Evolutionary conservation across 2,113 vertebrate species (phyloP), one percentile per base, ranked within the genome.

Genomic region (Gobiocypris rarus): DNA sequence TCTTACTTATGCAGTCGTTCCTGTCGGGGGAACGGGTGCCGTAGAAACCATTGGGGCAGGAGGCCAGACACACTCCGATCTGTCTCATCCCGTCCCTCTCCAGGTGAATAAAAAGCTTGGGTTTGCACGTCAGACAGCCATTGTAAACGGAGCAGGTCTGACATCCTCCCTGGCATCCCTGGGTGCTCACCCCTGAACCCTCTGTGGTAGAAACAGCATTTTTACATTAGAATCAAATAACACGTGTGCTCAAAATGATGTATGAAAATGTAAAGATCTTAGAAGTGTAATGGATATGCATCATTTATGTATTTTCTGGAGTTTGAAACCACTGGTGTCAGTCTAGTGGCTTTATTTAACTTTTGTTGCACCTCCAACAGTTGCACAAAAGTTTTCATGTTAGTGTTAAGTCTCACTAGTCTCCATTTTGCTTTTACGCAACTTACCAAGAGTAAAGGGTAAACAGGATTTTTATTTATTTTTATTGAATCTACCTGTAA

Each of bases 1-100:
- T 94, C 97, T 97, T 97, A 99, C 98, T 98, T 92, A 95, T 97
- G 93, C 98, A 99, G 83, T 96, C 97, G 93, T 97, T 99, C 94
- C 96, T 96, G 93, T 98, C 97, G 4, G 96, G 97, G 80, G 96
- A 96, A 89, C 98, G 96, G 67, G 95, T 97, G 93, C 96, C 98
- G 11, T 97, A 98, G 93, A 97, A 98, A 89, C 98, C 97, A 0
- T 93, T 96, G 65, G 97, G 98, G 92, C 98, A 99, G 6, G 97
- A 98, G 88, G 97, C 95, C 92, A 98, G 94, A 92, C 98, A 99
- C 84, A 97, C 96, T 73, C 98, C 98, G 2, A 96, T 97, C 94
- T 98, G 97, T 90, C 96, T 98, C 97, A 99, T 99, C 92, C 96
- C 96, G 89, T 95, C 98, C 93, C 97, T 97, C 94, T 98, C 96